Base-by-base conservation (phyloP, 2,888 invertebrate species). In the Polydrusus tereticollis region DNA sequence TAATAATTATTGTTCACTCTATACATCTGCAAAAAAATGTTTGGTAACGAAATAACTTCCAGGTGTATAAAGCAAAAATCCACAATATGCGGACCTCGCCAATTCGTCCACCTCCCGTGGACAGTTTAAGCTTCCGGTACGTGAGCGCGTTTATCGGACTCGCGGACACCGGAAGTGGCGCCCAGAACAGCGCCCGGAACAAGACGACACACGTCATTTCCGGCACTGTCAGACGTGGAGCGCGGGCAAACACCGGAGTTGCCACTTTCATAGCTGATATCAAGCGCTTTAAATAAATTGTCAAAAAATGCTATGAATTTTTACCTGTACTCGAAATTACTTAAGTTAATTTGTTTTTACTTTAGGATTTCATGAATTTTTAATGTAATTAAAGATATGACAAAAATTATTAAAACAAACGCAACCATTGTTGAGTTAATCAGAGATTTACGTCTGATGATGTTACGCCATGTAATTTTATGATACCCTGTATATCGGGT, bases 191-290 rank as follows among this genome's bases (percentile, higher is more conserved):
- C 82, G 82, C 83, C 83, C 85, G 85, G 85, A 85, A 85, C 83
- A 83, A 83, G 84, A 81, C 84, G 85, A 85, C 85, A 85, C 84
- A 84, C 86, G 84, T 85, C 86, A 86, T 85, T 85, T 86, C 86
- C 86, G 84, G 78, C 80, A 80, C 77, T 83, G 84, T 84, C 84
- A 84, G 81, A 82, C 82, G 73, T 72, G 45, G 41, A 72, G 73
- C 72, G 71, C 26, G 69, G 33, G 75, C 70, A 67, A 73, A 58
- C 73, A 59, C 55, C 69, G 66, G 64, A 74, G 68, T 75, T 72
- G 77, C 72, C 16, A 14, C 29, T 10, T 55, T 18, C 29, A 55
- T 29, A 21, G 47, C 74, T 67, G 73, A 75, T 76, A n/a, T n/a
- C n/a, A 76, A 77, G 73, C 67, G 74, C 66, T 77, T 77, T 76